Evolutionary conservation across 2,888 invertebrate species (phyloP), one percentile per base, ranked within the genome.

Genomic region (Dendrolimus houi): DNA sequence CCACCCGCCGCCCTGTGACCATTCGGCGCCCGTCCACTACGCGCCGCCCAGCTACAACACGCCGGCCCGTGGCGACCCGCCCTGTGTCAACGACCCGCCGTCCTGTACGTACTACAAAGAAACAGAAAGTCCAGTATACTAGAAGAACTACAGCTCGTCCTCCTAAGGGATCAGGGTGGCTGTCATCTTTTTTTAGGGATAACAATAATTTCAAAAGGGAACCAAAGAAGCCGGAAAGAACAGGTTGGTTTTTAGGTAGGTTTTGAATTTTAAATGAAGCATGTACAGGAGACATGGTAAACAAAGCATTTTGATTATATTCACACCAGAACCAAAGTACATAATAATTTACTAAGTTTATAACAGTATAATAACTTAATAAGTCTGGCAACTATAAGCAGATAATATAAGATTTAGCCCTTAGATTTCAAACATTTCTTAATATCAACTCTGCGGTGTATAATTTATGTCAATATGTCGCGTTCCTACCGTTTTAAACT

Each of bases 201-300:
- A 80, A 75, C 40, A 76, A 82, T 47, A 47, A 47, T 12, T 55
- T 67, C 47, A 81, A 83, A 59, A 84, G 75, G 60, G 64, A 74
- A 9, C 66, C 77, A 0, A 74, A 72, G 60, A 81, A 76, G 60
- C 80, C 86, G 64, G 69, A 63, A 59, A 83, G 82, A 72, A 68
- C 86, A 82, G 84, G 83, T 84, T 87, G 79, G 89, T 85, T 83
- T 68, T 62, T 75, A 82, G 83, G 83, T 85, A 75, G 65, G 82
- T 83, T 64, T 59, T 56, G 14, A 57, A 65, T 54, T 54, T 54
- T 61, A 55, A 29, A 29, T 29, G 29, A 29, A 29, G 29, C 29
- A 54, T 52, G 41, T 41, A 54, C 52, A 12, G 55, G 59, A 53
- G 55, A 63, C 47, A 56, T 53, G 55, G 29, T 29, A 3, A 29